Base-by-base conservation (phyloP, 1,140 invertebrate species). In the Conus ventricosus region DNA sequence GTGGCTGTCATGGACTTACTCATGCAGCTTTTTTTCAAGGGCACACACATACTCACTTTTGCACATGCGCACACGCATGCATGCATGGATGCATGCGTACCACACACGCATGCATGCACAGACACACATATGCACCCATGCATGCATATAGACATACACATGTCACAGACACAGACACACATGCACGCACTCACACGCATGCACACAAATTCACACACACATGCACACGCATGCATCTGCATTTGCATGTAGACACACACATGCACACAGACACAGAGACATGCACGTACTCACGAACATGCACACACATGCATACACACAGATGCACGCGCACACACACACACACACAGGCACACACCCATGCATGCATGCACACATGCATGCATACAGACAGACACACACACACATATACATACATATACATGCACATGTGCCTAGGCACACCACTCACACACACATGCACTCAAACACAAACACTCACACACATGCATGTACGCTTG, bases 171-270 rank as follows among this genome's bases (percentile, higher is more conserved):
- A 71, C 23, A 71, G 5, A 23, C 67, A 71, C 67, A 71, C 67
- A 71, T 20, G 17, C 67, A 71, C 23, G 23, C 53, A 55, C 20
- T 55, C 17, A 83, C n/a, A n/a, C n/a, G n/a, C 81, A 83, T n/a
- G 55, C 81, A 83, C 55, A 60, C 81, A 83, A n/a, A n/a, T n/a
- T n/a, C n/a, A 83, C 55, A 83, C 81, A 83, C 55, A 60, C 81
- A 83, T 13, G 20, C 11, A 83, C 81, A 55, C 81, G 20, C 81
- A 83, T 20, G 23, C 55, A 55, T 53, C 5, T 53, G 4, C 53
- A 55, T 13, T 4, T n/a, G 23, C 81, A 55, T 13, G 5, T n/a
- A 83, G 13, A 83, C 81, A 55, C 53, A 55, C 53, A 82, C 10
- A 83, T 23, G 51, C 54, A 51, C 39, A 53, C 80, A 82, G n/a